Evolutionary conservation across 2,888 invertebrate genomes (phyloP).

Genomic region (Agrypnus murinus): DNA sequence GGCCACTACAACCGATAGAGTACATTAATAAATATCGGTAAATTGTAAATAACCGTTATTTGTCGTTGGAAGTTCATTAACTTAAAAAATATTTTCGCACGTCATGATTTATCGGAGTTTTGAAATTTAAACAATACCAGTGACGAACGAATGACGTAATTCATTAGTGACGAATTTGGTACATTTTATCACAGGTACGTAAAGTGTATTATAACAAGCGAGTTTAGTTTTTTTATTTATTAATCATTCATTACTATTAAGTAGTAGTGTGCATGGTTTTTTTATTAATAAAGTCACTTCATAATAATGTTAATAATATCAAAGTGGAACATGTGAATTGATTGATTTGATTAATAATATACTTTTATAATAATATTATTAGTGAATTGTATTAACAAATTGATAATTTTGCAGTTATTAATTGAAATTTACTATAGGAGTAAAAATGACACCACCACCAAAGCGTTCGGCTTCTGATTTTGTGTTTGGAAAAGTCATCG

Average conservation of each 20-base stretch:
- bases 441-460: conserved; percentile 65
- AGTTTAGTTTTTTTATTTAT: conserved; percentile 3
- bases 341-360: too few species aligned
- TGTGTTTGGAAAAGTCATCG: conserved; percentile 95
- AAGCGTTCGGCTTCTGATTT: conserved; percentile 91
- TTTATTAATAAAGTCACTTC: neutral
- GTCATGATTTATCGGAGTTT: conserved; percentile 42
- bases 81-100: conserved; percentile 30
- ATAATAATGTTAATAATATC: too few species aligned
- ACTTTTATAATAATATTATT: too few species aligned
- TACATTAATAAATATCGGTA: conserved; percentile 11
- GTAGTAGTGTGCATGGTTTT: neutral
- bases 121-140: conserved; percentile 46
- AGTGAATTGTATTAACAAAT: too few species aligned
- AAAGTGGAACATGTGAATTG: neutral
- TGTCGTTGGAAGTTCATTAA: conserved; percentile 40
- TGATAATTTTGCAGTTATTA: conserved; percentile 51
- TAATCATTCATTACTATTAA: too few species aligned
- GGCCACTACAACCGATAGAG: neutral
- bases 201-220: conserved; percentile 10
- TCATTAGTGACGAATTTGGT: conserved; percentile 43
- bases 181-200: conserved; percentile 41
- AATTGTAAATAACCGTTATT: conserved; percentile 23
- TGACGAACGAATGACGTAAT: conserved; percentile 52
- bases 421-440: too few species aligned